phyloP scores from a whole-genome alignment of 2,797 vertebrate species.

The Mormyrus hasselquistii region DNA sequence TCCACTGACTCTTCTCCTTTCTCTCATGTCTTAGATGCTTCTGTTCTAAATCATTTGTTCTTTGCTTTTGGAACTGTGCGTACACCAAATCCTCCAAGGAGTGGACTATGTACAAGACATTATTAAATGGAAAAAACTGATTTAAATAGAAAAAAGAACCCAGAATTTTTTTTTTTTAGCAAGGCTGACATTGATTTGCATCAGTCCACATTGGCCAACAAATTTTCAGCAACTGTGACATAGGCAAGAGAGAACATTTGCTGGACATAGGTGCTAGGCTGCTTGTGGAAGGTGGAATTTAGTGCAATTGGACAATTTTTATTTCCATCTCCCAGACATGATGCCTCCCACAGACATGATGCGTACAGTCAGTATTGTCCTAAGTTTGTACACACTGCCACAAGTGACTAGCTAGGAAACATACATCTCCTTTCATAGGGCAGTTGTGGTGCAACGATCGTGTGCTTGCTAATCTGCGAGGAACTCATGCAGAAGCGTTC shows the following conservation, averaged over 20 bases:
- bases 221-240: neutral
- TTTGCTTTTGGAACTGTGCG: neutral
- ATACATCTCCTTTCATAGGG: neutral
- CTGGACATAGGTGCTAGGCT: neutral
- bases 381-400: neutral
- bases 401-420: neutral
- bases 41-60: slow-evolving; percentile 7
- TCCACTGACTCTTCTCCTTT: slow-evolving; percentile 18
- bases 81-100: neutral
- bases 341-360: neutral
- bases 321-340: neutral
- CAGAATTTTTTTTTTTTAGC: neutral
- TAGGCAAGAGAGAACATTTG: neutral
- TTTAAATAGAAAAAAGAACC: neutral
- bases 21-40: slow-evolving; percentile 10
- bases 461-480: neutral
- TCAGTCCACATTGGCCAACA: neutral
- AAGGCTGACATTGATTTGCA: neutral
- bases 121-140: neutral
- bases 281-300: neutral
- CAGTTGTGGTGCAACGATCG: neutral
- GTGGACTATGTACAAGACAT: neutral
- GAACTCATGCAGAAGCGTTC: neutral
- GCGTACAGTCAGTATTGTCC: neutral
- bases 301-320: slow-evolving; percentile 18